A percentile compares a stretch with the other conserved stretches of the same genome.
Conservation (phyloP, 2,113 vertebrate species). For the Rhea americana region DNA sequence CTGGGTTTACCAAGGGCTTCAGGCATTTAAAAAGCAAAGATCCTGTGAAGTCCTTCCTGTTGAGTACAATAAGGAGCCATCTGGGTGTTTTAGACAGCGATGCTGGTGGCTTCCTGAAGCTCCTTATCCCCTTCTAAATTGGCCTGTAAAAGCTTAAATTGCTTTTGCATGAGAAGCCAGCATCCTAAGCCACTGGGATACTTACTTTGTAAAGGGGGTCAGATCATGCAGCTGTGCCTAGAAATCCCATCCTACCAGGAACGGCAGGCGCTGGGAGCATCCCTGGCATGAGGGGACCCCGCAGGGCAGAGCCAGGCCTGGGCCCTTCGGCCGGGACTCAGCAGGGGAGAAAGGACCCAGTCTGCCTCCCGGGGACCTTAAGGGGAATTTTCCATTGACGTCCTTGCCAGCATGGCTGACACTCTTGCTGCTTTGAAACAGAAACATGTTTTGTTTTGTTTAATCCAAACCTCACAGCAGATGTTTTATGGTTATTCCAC, state of each 20-base stretch:
- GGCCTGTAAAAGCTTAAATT: neutral
- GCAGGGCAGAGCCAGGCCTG: neutral
- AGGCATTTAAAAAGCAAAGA: neutral
- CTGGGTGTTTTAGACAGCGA: neutral
- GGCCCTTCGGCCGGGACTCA: neutral
- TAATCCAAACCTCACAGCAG: slow-evolving; percentile 4
- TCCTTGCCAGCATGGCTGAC: neutral
- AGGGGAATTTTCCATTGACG: neutral
- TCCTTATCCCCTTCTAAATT: neutral
- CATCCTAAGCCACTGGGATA: neutral
- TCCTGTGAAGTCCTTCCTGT: neutral
- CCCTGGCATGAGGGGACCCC: neutral
- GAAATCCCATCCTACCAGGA: neutral
- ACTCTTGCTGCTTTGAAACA: neutral
- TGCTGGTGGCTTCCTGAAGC: neutral
- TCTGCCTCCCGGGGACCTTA: neutral
- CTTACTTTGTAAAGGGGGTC: neutral
- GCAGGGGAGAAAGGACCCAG: neutral
- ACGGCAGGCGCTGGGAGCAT: neutral
- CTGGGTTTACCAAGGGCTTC: neutral
- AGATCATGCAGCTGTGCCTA: neutral
- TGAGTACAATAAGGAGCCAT: neutral
- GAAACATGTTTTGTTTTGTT: slow-evolving; percentile 27
- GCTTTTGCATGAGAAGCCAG: neutral
- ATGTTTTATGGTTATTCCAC: slow-evolving; percentile 35